Evolutionary conservation across 2,797 vertebrate species (phyloP).

Genomic region (Falco novaeseelandiae): DNA sequence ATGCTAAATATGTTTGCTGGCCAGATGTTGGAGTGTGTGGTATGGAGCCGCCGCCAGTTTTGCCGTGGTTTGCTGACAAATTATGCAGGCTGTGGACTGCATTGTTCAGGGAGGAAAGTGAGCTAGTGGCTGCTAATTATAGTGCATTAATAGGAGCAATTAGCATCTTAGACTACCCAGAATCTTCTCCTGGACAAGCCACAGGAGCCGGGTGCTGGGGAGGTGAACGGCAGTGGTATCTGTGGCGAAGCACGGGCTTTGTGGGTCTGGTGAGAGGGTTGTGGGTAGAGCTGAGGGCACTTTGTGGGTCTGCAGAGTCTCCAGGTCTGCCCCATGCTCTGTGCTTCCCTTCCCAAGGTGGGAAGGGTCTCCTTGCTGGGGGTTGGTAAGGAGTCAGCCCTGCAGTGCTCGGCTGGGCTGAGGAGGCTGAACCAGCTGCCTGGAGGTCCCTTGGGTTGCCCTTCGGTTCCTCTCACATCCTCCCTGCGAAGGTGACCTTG

Average conservation of each 20-base stretch:
- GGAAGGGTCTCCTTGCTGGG: neutral
- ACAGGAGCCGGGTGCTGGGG: neutral
- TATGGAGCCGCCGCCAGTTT: neutral
- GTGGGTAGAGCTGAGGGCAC: neutral
- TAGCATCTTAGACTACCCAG: neutral
- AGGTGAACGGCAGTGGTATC: neutral
- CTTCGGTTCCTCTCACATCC: neutral
- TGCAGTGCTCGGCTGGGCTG: neutral
- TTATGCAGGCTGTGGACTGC: neutral
- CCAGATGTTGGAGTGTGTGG: neutral
- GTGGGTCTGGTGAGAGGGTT: neutral
- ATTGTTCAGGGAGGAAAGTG: neutral
- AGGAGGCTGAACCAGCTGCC: neutral
- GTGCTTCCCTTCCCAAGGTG: fast-evolving
- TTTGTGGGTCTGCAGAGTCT: neutral
- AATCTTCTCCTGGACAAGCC: neutral
- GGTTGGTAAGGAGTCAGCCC: neutral
- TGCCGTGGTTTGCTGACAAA: neutral
- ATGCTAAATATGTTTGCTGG: neutral
- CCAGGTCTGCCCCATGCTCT: neutral
- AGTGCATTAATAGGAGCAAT: neutral
- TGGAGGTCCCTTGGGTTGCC: neutral
- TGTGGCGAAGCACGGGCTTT: neutral
- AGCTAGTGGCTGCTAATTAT: neutral
- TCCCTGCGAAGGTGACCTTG: neutral